These are phyloP conservation scores for Ditula angustiorana DNA, from an alignment of 2,888 invertebrate genomes.

Conservation along the genomic window DNA sequence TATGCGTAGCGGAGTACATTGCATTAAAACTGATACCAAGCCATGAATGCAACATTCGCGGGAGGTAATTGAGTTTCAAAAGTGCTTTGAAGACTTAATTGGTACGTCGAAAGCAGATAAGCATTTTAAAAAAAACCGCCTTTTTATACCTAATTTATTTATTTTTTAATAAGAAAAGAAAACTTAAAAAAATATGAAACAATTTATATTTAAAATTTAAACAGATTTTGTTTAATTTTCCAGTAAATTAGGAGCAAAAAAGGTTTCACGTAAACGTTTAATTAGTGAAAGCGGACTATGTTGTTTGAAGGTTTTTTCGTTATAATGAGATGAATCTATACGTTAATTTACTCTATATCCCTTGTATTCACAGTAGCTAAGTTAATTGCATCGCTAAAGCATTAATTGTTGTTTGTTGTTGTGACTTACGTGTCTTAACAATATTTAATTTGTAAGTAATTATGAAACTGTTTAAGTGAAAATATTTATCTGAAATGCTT, in stretches of 20 bases:
- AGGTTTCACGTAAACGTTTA: slow-evolving; percentile 18
- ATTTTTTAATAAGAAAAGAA: background rate
- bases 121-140: background rate
- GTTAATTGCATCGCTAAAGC: too few relatives aligned
- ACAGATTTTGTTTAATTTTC: background rate
- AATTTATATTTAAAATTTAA: background rate
- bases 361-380: too few relatives aligned
- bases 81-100: background rate
- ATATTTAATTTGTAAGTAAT: too few relatives aligned
- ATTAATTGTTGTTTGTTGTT: too few relatives aligned
- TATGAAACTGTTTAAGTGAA: slow-evolving; percentile 2
- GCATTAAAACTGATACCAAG: slow-evolving; percentile 22
- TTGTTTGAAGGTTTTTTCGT: slow-evolving; percentile 11
- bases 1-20: slow-evolving; percentile 18
- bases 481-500: slow-evolving; percentile 56
- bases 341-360: slow-evolving; percentile 15
- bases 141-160: background rate
- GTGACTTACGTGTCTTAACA: too few relatives aligned
- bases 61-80: background rate
- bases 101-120: background rate
- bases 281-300: slow-evolving; percentile 21
- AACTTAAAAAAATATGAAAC: background rate
- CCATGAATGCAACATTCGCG: background rate
- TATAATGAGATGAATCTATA: slow-evolving; percentile 21
- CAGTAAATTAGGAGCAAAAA: background rate